Conservation (phyloP, 2,888 invertebrate genomes). For the Chesias legatella region DNA sequence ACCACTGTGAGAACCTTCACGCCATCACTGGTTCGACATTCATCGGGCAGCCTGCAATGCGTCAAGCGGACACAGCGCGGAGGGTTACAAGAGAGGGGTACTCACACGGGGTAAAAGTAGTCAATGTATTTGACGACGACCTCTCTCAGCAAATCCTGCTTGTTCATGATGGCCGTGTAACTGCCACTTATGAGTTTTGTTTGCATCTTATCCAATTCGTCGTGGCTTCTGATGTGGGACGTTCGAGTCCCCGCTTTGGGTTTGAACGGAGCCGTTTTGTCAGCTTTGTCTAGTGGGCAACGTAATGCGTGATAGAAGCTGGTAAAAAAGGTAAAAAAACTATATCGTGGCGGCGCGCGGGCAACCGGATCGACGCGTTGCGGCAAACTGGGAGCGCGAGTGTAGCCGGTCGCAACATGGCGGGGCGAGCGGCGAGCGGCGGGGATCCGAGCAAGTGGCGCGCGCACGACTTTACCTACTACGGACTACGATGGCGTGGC, state of each 20-base stretch:
- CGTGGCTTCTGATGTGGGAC: slow-evolving; percentile 55
- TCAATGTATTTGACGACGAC: slow-evolving; percentile 86
- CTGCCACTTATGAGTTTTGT: slow-evolving; percentile 81
- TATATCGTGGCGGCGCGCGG: slow-evolving; percentile 52
- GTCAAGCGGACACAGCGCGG: slow-evolving; percentile 38
- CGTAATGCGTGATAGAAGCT: slow-evolving; percentile 59
- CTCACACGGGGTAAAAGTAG: slow-evolving; percentile 86
- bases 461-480: slow-evolving; percentile 75
- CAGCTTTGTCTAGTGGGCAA: slow-evolving; percentile 43
- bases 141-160: slow-evolving; percentile 84
- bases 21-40: slow-evolving; percentile 37
- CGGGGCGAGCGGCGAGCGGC: slow-evolving; percentile 52
- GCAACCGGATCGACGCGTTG: slow-evolving; percentile 76
- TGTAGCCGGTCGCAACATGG: slow-evolving; percentile 60
- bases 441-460: slow-evolving; percentile 66
- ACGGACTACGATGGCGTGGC: slow-evolving; percentile 70
- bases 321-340: slow-evolving; percentile 39
- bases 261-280: slow-evolving; percentile 62
- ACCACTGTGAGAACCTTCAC: slow-evolving; percentile 60
- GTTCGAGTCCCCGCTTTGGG: slow-evolving; percentile 53
- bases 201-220: slow-evolving; percentile 73
- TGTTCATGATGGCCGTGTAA: slow-evolving; percentile 83
- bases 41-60: slow-evolving; percentile 53
- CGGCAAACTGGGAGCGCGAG: slow-evolving; percentile 74
- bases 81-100: slow-evolving; percentile 46